A percentile compares a stretch with the other conserved stretches of the same genome.
These are phyloP conservation scores for Octodon degus DNA, from an alignment of 2,113 vertebrate species.

Conservation along the genomic window DNA sequence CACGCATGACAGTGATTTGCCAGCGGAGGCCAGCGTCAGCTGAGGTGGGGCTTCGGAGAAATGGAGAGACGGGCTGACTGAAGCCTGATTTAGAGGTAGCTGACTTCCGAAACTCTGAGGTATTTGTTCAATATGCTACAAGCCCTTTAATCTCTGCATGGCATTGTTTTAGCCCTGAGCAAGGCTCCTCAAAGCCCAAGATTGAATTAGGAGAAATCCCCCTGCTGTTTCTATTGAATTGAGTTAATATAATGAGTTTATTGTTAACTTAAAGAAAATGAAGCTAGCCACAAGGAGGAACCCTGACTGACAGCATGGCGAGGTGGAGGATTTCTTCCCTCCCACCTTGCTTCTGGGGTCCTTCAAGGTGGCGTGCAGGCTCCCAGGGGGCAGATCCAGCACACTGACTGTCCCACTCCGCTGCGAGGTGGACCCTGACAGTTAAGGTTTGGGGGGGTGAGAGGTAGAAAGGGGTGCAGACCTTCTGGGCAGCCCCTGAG, in stretches of 20 bases:
- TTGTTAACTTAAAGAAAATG: conserved; percentile 87
- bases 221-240: conserved; percentile 86
- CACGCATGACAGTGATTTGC: conserved; percentile 52
- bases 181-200: conserved; percentile 81
- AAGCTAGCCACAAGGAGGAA: conserved; percentile 81
- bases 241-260: conserved; percentile 86
- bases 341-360: conserved; percentile 29
- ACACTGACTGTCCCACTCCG: not conserved
- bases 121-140: conserved; percentile 76
- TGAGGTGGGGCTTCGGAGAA: conserved; percentile 43
- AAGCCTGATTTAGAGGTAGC: conserved; percentile 75
- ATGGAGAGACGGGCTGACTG: conserved; percentile 43
- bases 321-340: not conserved
- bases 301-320: conserved; percentile 70
- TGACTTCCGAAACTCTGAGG: conserved; percentile 68
- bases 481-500: not conserved
- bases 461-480: not conserved
- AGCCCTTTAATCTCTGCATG: conserved; percentile 77
- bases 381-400: not conserved
- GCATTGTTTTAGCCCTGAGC: conserved; percentile 81
- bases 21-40: conserved; percentile 60
- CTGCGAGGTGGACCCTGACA: not conserved
- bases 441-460: accelerated
- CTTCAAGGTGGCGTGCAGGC: not conserved
- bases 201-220: conserved; percentile 85